A percentile compares a stretch with the other conserved stretches of the same genome.
Evolutionary conservation across 2,888 invertebrate species (phyloP).

Genomic region (Eupithecia vulgata): DNA sequence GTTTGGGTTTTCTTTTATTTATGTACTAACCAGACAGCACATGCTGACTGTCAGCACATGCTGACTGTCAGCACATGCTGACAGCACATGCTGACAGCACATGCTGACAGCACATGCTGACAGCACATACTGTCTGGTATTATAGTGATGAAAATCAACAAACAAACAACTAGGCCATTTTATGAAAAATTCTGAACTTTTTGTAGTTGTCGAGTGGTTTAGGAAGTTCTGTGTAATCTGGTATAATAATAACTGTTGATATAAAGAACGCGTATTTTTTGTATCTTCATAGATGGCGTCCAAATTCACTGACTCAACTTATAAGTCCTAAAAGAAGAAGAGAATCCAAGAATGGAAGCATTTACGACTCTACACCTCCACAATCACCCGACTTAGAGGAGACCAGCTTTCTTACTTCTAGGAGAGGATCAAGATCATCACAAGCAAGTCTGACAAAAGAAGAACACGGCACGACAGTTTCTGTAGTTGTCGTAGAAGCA

Average conservation of each 20-base stretch:
- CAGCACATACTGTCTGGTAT: too few species aligned
- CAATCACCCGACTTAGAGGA: slow-evolving; percentile 37
- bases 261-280: background rate
- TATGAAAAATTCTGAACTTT: background rate
- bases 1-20: too few species aligned
- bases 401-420: slow-evolving; percentile 10
- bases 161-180: background rate
- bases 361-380: slow-evolving; percentile 47
- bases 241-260: background rate
- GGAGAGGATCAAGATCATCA: slow-evolving; percentile 12
- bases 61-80: too few species aligned
- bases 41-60: too few species aligned
- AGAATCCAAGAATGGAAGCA: slow-evolving; percentile 25
- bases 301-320: slow-evolving; percentile 53
- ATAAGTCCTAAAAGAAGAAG: slow-evolving; percentile 44
- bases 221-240: background rate
- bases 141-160: background rate
- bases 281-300: slow-evolving; percentile 55
- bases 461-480: slow-evolving; percentile 56
- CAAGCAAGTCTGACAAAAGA: slow-evolving; percentile 15
- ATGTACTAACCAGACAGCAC: too few species aligned
- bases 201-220: background rate
- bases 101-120: too few species aligned
- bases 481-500: slow-evolving; percentile 69
- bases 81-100: too few species aligned